Evolutionary conservation across 2,888 invertebrate species (phyloP), one percentile per base, ranked within the genome.

Genomic region (Latheticus oryzae): DNA sequence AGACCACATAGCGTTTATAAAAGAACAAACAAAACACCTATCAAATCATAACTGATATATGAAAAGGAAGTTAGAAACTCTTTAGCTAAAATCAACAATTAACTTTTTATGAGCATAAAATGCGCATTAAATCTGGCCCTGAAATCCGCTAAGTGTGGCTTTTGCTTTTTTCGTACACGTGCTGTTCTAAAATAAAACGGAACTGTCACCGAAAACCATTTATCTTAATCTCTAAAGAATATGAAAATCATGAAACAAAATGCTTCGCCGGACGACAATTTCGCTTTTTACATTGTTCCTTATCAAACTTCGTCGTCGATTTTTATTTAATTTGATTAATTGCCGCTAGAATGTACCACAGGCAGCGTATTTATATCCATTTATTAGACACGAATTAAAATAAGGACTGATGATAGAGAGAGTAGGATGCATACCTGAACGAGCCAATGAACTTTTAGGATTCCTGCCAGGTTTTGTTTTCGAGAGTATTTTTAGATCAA

Each of bases 381-480:
- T 42, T 42, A 26, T 42, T 28, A 42, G 15, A 3, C 8, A 7
- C 26, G 23, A 24, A 12, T 42, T 15, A 8, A 40, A 24, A n/a
- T 35, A 8, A n/a, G 28, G 28, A 28, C n/a, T 28, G 28, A 28
- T 28, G 28, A 28, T 28, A 17, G 35, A 35, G 8, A 17, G 17
- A 32, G 32, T 15, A n/a, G n/a, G n/a, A n/a, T n/a, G 45, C 45
- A 30, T 32, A 45, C 45, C 45, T 45, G 42, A 4, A n/a, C 26
- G 26, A 45, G 45, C 45, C 45, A 45, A 45, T 33, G 45, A 45
- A 30, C 45, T 30, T 19, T 5, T 5, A 2, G 26, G 13, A 42
- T 15, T 17, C 30, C 30, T 32, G 45, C 32, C 45, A 45, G 45
- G 45, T 45, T 45, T 45, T 45, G 45, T 45, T 45, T 45, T 19